Percentiles rank a stretch among this genome's conserved stretches.
phyloP scores from a whole-genome alignment of 2,888 invertebrate species.

The Troides aeacus region DNA sequence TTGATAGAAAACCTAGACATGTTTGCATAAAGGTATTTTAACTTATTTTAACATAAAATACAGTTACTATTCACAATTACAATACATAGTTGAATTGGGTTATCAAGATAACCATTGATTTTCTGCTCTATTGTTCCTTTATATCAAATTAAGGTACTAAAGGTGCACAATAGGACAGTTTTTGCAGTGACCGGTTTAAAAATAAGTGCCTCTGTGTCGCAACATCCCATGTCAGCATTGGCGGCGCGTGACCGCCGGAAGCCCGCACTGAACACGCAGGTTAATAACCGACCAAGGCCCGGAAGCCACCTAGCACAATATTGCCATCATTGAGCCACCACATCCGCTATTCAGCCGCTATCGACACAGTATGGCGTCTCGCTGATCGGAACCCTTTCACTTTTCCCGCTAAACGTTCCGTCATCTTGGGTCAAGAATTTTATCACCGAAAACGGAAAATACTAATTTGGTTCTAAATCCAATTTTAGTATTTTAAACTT shows the following conservation, averaged over 20 bases:
- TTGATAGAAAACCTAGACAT: not conserved
- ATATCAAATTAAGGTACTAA: not conserved
- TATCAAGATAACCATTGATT: conserved; percentile 4
- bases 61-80: not conserved
- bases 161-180: conserved; percentile 33
- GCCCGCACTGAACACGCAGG: conserved; percentile 60
- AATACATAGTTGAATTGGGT: conserved; percentile 6
- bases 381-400: conserved; percentile 32
- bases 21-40: not conserved
- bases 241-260: conserved; percentile 69
- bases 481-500: not conserved
- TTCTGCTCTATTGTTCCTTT: not conserved
- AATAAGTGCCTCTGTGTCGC: conserved; percentile 52
- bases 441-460: not conserved
- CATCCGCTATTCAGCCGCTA: conserved; percentile 36
- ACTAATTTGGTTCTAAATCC: not conserved
- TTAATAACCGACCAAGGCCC: conserved; percentile 61
- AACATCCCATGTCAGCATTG: conserved; percentile 61
- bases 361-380: conserved; percentile 15
- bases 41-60: not conserved
- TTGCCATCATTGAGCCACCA: conserved; percentile 41
- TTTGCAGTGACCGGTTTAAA: conserved; percentile 31
- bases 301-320: conserved; percentile 59
- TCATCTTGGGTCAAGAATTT: conserved; percentile 3
- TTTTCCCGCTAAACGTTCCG: conserved; percentile 18